Conservation (phyloP, 2,113 vertebrate species). For the Origma solitaria region DNA sequence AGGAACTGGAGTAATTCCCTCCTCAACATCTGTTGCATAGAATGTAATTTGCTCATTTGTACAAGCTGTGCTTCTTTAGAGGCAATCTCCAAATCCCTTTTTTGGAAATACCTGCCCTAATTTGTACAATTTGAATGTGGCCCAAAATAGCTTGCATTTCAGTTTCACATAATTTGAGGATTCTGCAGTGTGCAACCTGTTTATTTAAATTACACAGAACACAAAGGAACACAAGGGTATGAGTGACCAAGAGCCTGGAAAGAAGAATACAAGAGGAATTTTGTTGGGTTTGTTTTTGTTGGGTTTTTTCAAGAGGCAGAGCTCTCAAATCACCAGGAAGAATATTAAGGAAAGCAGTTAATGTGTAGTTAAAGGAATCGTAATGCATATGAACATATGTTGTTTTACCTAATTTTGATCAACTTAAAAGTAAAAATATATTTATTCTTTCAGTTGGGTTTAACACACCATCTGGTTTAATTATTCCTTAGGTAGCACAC, state of each 20-base stretch:
- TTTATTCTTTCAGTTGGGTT: constrained; percentile 51
- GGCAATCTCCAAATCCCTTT: constrained; percentile 17
- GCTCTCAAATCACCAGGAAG: constrained; percentile 49
- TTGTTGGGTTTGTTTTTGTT: neutral
- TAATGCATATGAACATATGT: constrained; percentile 72
- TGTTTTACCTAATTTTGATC: constrained; percentile 71
- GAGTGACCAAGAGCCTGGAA: neutral
- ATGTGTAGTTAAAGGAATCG: constrained; percentile 57
- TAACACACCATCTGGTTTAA: constrained; percentile 74
- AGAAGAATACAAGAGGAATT: neutral
- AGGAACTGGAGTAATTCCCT: constrained; percentile 20
- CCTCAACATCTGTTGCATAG: constrained; percentile 56
- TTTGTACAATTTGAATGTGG: neutral
- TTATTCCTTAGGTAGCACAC: constrained; percentile 69
- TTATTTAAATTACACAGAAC: neutral
- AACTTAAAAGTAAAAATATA: constrained; percentile 68
- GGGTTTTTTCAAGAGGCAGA: neutral
- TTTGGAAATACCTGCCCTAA: constrained; percentile 14
- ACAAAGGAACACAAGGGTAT: neutral
- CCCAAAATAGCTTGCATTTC: neutral
- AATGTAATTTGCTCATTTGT: constrained; percentile 55
- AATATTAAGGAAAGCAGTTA: constrained; percentile 55
- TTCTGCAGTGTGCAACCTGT: neutral
- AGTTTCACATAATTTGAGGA: neutral
- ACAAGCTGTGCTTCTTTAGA: constrained; percentile 32